Percentiles rank a stretch among this genome's conserved stretches.
phyloP scores from a whole-genome alignment of 2,113 vertebrate genomes.

The Chamaetylas fuelleborni region DNA sequence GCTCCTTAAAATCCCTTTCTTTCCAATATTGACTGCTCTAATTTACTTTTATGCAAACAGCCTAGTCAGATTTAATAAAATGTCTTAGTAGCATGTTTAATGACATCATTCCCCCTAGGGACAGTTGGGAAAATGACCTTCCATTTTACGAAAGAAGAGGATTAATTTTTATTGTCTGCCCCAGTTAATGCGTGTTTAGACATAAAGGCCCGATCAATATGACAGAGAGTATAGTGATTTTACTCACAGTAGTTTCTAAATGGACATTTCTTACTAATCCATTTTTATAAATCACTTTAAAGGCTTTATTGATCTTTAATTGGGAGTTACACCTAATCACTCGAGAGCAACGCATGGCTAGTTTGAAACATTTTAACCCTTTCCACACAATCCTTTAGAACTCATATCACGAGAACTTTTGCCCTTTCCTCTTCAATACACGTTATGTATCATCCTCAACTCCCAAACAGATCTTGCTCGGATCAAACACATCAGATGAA shows the following conservation, averaged over 20 bases:
- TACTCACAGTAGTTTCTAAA: slow-evolving; percentile 76
- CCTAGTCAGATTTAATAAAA: slow-evolving; percentile 72
- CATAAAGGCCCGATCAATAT: slow-evolving; percentile 72
- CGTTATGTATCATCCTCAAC: not conserved
- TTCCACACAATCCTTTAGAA: slow-evolving; percentile 4
- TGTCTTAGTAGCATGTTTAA: slow-evolving; percentile 64
- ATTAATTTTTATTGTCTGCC: slow-evolving; percentile 73
- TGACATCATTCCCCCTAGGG: slow-evolving; percentile 76
- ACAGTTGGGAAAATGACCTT: slow-evolving; percentile 65
- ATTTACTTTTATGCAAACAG: slow-evolving; percentile 71
- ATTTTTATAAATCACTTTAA: slow-evolving; percentile 82
- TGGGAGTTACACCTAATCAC: slow-evolving; percentile 77
- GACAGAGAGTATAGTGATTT: slow-evolving; percentile 68
- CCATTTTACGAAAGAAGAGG: slow-evolving; percentile 67
- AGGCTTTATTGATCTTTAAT: slow-evolving; percentile 82
- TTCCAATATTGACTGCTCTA: slow-evolving; percentile 61
- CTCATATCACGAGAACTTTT: not conserved
- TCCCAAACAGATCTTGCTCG: not conserved
- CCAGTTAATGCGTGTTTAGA: slow-evolving; percentile 72
- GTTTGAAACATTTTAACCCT: slow-evolving; percentile 48
- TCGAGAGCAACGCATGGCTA: not conserved
- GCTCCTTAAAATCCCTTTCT: slow-evolving; percentile 56
- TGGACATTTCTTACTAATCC: slow-evolving; percentile 76
- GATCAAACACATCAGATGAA: not conserved
- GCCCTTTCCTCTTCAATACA: not conserved